Evolutionary conservation across 1,140 invertebrate species (phyloP).

Genomic region (Drosophila nasuta): DNA sequence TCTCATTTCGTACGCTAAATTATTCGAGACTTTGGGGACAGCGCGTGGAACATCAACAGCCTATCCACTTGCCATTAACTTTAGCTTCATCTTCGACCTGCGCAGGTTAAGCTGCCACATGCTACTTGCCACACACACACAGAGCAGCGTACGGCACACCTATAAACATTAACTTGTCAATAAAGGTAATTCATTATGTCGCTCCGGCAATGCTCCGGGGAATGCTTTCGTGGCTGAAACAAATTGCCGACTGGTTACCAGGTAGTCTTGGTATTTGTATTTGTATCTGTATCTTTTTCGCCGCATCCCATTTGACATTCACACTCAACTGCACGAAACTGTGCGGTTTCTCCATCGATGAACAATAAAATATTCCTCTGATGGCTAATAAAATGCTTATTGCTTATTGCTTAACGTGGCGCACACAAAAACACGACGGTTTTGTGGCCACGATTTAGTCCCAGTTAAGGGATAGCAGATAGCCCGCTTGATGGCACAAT

Average conservation of each 20-base stretch:
- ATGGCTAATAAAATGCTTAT: slow-evolving; percentile 79
- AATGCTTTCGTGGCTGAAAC: slow-evolving; percentile 39
- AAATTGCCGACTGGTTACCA: slow-evolving; percentile 43
- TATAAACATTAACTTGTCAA: slow-evolving; percentile 85
- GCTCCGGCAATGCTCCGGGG: slow-evolving; percentile 62
- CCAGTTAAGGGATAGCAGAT: not conserved
- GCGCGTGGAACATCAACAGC: slow-evolving; percentile 68
- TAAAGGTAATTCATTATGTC: slow-evolving; percentile 85
- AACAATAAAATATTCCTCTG: slow-evolving; percentile 74
- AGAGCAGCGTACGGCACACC: slow-evolving; percentile 55
- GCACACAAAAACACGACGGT: slow-evolving; percentile 4
- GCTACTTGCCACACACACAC: not conserved
- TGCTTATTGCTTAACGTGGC: slow-evolving; percentile 48
- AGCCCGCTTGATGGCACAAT: slow-evolving; percentile 2
- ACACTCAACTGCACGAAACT: slow-evolving; percentile 40
- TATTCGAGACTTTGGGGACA: slow-evolving; percentile 74
- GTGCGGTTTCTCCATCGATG: slow-evolving; percentile 31
- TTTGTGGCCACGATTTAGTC: slow-evolving; percentile 8
- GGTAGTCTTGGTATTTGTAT: slow-evolving; percentile 12
- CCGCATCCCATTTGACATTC: slow-evolving; percentile 57
- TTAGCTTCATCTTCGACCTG: not conserved
- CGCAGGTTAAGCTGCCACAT: slow-evolving; percentile 52
- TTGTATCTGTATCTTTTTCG: slow-evolving; percentile 21
- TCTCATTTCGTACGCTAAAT: slow-evolving; percentile 64
- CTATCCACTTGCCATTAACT: slow-evolving; percentile 77